phyloP scores from a whole-genome alignment of 92 coral and sea anemone genomes.

The Palythoa heliodiscus region DNA sequence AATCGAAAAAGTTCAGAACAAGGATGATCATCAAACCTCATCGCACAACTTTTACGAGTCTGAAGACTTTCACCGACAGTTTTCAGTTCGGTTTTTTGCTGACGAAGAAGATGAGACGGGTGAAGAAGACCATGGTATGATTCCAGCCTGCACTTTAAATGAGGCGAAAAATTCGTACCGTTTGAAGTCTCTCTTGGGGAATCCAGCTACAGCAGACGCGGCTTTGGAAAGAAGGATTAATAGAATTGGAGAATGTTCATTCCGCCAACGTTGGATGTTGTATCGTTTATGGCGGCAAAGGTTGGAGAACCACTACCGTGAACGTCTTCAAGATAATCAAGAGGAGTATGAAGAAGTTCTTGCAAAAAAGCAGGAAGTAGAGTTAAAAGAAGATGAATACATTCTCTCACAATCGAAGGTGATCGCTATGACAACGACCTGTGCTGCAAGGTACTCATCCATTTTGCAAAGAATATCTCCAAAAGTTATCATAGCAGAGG shows the following conservation, averaged over 20 bases:
- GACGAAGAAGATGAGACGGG: conserved; percentile 15
- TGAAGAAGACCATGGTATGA: conserved; percentile 6
- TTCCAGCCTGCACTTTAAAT: conserved; percentile 15
- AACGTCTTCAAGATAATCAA: conserved; percentile 55
- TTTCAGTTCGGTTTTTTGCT: conserved; percentile 24
- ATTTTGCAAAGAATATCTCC: conserved; percentile 79
- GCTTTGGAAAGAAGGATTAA: not conserved
- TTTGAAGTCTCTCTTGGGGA: conserved; percentile 32
- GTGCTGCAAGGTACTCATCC: conserved; percentile 70
- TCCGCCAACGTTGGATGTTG: conserved; percentile 69
- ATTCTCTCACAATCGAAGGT: conserved; percentile 48
- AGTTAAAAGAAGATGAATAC: conserved; percentile 49
- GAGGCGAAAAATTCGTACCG: not conserved
- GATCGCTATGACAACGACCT: conserved; percentile 65
- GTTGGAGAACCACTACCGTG: conserved; percentile 50
- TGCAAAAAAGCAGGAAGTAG: conserved; percentile 58
- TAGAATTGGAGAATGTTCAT: not conserved
- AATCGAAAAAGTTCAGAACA: not conserved
- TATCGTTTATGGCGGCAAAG: conserved; percentile 80
- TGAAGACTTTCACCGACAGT: conserved; percentile 38
- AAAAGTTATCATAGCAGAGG: conserved; percentile 81
- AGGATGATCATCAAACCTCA: not conserved
- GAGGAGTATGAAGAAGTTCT: conserved; percentile 59
- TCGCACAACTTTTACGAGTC: not conserved
- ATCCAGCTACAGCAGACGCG: conserved; percentile 7